Conservation (phyloP, 2,113 vertebrate species). For the Bufo gargarizans region DNA sequence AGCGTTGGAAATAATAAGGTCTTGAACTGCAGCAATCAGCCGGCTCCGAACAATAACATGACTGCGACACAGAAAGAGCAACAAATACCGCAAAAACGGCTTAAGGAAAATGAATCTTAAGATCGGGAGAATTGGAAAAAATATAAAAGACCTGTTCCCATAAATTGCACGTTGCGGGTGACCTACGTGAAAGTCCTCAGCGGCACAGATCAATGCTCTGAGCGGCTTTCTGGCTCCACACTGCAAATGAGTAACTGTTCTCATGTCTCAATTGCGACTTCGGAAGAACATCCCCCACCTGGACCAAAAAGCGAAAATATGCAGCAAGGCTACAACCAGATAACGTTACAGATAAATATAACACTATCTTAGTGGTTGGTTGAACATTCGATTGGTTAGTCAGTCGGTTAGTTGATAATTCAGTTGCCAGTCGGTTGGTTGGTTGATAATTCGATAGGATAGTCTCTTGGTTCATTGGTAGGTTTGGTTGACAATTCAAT, state of each 20-base stretch:
- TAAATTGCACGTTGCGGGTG: background rate
- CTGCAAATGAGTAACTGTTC: background rate
- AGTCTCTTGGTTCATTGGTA: too few species aligned
- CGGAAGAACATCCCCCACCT: background rate
- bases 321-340: too few species aligned
- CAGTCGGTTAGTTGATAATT: too few species aligned
- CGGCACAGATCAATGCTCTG: background rate
- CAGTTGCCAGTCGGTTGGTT: too few species aligned
- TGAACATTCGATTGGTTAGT: too few species aligned
- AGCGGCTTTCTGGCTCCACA: background rate
- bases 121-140: background rate
- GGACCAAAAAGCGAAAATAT: background rate
- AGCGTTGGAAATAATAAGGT: conserved; percentile 10
- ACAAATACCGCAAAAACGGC: background rate
- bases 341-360: too few species aligned
- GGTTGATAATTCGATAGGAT: too few species aligned
- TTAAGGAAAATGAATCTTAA: background rate
- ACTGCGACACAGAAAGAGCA: background rate
- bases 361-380: too few species aligned
- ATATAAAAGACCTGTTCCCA: background rate
- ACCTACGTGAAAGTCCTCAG: background rate
- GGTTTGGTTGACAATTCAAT: too few species aligned
- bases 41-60: background rate
- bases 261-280: background rate
- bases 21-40: background rate